Conservation (phyloP, 2,113 vertebrate species). For the Garra rufa region DNA sequence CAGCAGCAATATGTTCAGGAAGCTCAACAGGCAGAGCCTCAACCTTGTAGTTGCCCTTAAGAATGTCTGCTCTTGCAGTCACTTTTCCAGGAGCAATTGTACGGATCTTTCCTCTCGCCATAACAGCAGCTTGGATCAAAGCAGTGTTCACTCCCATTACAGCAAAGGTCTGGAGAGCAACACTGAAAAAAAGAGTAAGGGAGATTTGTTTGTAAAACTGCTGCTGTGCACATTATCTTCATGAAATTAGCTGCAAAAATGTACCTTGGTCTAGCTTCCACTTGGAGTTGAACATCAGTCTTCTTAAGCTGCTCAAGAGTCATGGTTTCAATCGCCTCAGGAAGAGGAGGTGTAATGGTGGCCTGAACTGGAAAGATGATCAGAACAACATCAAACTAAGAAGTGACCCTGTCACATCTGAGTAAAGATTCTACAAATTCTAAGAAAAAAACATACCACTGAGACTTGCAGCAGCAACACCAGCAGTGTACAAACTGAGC, state of each 20-base stretch:
- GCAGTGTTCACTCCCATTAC: constrained; percentile 83
- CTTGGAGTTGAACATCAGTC: constrained; percentile 64
- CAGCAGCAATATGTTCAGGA: constrained; percentile 70
- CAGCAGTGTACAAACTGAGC: constrained; percentile 70
- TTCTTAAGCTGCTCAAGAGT: no score
- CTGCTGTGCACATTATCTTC: no score
- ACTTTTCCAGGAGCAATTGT: constrained; percentile 71
- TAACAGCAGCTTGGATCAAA: constrained; percentile 76
- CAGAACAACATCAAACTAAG: not conserved
- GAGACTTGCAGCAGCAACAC: constrained; percentile 65
- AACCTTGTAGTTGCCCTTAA: constrained; percentile 78
- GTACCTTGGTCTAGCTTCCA: constrained; percentile 74
- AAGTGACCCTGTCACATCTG: not conserved
- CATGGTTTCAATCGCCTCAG: no score
- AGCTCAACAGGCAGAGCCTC: constrained; percentile 70
- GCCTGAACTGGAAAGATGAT: no score
- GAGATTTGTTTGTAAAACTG: not conserved
- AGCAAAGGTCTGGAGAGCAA: constrained; percentile 70
- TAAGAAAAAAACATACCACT: constrained; percentile 65
- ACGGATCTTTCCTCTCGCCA: constrained; percentile 70
- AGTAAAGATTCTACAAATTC: not conserved
- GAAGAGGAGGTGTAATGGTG: no score
- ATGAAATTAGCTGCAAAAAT: constrained; percentile 53
- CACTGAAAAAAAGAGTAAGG: constrained; percentile 66
- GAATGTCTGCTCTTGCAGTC: constrained; percentile 72